phyloP scores from a whole-genome alignment of 2,888 invertebrate genomes.

The Rhopalosiphum nymphaeae region DNA sequence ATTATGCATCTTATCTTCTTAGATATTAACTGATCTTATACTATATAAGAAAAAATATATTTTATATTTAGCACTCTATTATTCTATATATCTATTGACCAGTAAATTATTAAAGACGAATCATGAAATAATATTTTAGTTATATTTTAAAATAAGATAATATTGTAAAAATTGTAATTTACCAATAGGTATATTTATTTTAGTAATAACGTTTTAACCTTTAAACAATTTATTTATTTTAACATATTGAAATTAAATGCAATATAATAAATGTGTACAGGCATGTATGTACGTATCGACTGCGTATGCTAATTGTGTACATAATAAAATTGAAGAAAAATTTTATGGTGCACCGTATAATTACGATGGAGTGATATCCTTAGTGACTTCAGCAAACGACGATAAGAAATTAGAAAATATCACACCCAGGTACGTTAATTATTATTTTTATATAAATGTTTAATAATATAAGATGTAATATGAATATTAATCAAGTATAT shows the following conservation, averaged over 20 bases:
- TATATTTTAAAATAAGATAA: neutral
- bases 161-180: neutral
- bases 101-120: neutral
- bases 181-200: neutral
- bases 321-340: slow-evolving; percentile 70
- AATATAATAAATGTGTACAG: slow-evolving; percentile 68
- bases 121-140: neutral
- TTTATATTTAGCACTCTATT: neutral
- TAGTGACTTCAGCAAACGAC: slow-evolving; percentile 69
- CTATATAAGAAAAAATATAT: neutral
- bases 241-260: neutral
- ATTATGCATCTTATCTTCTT: neutral
- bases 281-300: slow-evolving; percentile 71
- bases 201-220: neutral
- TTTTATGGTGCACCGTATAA: slow-evolving; percentile 70
- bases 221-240: neutral
- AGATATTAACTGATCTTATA: neutral
- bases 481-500: neutral
- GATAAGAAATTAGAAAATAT: slow-evolving; percentile 70
- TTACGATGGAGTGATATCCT: slow-evolving; percentile 69
- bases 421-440: slow-evolving; percentile 68
- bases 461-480: neutral
- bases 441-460: neutral
- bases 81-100: neutral
- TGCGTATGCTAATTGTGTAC: slow-evolving; percentile 70